Conservation (phyloP, 2,797 vertebrate species). For the Buceros bicornis region DNA sequence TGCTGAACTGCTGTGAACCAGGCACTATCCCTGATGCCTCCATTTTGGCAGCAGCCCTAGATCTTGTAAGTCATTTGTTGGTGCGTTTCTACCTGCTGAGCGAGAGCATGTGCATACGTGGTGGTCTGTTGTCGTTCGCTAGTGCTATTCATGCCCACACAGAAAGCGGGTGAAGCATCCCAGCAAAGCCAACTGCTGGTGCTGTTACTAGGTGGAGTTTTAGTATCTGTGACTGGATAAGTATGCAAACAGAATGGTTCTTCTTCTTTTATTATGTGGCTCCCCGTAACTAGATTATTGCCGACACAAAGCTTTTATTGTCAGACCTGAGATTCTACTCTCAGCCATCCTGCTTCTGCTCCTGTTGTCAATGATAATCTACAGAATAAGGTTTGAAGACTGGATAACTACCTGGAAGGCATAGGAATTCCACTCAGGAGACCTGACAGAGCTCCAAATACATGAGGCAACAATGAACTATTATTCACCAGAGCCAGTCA, state of each 20-base stretch:
- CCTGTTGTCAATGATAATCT: not conserved
- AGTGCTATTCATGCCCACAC: not conserved
- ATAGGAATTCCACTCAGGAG: not conserved
- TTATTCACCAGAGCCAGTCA: not conserved
- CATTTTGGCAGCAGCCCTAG: conserved; percentile 95
- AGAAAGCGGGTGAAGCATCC: not conserved
- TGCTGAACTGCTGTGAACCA: conserved; percentile 97
- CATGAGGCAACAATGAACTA: not conserved
- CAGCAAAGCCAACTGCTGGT: not conserved
- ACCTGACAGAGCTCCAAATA: not conserved
- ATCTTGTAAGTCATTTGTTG: conserved; percentile 85
- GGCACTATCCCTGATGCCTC: conserved; percentile 98
- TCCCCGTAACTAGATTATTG: not conserved
- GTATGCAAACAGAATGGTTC: not conserved
- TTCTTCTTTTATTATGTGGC: not conserved
- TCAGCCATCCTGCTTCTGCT: not conserved
- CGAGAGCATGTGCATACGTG: not conserved
- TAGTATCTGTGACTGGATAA: not conserved
- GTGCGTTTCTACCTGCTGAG: not conserved
- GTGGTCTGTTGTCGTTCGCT: not conserved
- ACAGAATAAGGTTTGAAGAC: not conserved
- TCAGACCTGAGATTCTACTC: not conserved
- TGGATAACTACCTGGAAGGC: not conserved
- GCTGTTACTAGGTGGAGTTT: not conserved
- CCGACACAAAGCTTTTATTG: not conserved